These are phyloP conservation scores for Dynastes hyllus DNA, from an alignment of 2,888 invertebrate genomes.

Conservation along the genomic window DNA sequence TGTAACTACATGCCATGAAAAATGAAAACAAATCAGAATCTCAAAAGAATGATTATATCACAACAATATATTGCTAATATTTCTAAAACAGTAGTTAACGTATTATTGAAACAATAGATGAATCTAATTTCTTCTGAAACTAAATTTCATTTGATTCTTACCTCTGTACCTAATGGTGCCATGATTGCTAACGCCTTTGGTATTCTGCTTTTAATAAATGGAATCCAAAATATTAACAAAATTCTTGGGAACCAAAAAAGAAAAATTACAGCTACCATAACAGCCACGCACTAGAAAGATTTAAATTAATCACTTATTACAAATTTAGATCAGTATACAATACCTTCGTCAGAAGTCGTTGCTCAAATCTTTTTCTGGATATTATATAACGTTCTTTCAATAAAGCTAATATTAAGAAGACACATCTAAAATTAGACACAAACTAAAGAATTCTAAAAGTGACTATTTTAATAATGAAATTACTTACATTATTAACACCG, in stretches of 20 bases:
- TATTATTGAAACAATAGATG: no score
- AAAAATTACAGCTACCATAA: constrained; percentile 67
- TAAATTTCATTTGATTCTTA: constrained; percentile 56
- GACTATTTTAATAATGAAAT: background rate
- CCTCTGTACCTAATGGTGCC: constrained; percentile 74
- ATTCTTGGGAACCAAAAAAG: constrained; percentile 71
- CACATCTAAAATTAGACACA: constrained; percentile 51
- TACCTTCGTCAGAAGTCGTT: constrained; percentile 56
- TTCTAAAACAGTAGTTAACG: no score
- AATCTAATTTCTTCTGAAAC: no score
- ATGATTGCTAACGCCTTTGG: constrained; percentile 71
- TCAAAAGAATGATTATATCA: no score
- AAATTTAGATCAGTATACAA: background rate
- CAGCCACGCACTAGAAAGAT: constrained; percentile 70
- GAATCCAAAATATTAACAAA: constrained; percentile 67
- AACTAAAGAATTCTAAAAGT: background rate
- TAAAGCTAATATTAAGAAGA: constrained; percentile 55
- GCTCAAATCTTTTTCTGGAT: constrained; percentile 39
- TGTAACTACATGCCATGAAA: no score
- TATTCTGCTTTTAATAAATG: constrained; percentile 68
- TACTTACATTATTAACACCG: constrained; percentile 72
- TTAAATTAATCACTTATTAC: constrained; percentile 13
- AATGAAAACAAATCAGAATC: no score
- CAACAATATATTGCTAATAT: no score
- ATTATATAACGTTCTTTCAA: constrained; percentile 41